phyloP scores from a whole-genome alignment of 2,797 vertebrate species.

The Danio tinwini region DNA sequence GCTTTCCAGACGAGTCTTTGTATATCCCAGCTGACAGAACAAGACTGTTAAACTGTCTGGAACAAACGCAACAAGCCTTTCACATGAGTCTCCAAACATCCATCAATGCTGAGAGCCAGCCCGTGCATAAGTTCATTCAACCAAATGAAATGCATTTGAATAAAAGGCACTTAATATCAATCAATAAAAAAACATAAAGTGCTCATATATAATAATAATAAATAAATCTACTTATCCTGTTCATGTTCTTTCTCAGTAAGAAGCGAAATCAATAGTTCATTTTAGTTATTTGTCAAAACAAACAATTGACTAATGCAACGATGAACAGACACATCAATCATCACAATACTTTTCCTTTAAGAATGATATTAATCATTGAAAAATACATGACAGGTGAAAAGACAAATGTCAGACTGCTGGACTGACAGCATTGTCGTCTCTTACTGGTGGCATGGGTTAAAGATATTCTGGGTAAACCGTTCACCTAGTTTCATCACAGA shows the following conservation, averaged over 20 bases:
- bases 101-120: background rate
- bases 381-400: background rate
- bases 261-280: slow-evolving; percentile 8
- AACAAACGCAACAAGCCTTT: slow-evolving; percentile 12
- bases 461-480: too few relatives aligned
- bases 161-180: background rate
- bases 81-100: background rate
- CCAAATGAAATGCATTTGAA: background rate
- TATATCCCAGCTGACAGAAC: background rate
- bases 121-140: background rate
- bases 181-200: slow-evolving; percentile 2
- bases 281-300: slow-evolving; percentile 1
- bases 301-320: background rate
- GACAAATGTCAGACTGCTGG: too few relatives aligned
- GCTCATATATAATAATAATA: background rate
- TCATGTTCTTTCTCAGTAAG: background rate
- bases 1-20: background rate
- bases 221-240: background rate
- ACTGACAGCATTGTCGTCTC: too few relatives aligned
- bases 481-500: too few relatives aligned
- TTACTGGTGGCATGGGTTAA: too few relatives aligned
- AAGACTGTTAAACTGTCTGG: slow-evolving; percentile 8
- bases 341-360: background rate
- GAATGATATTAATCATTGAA: background rate
- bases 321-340: background rate